Evolutionary conservation across 2,888 invertebrate species (phyloP).

Genomic region (Drosophila greeni): DNA sequence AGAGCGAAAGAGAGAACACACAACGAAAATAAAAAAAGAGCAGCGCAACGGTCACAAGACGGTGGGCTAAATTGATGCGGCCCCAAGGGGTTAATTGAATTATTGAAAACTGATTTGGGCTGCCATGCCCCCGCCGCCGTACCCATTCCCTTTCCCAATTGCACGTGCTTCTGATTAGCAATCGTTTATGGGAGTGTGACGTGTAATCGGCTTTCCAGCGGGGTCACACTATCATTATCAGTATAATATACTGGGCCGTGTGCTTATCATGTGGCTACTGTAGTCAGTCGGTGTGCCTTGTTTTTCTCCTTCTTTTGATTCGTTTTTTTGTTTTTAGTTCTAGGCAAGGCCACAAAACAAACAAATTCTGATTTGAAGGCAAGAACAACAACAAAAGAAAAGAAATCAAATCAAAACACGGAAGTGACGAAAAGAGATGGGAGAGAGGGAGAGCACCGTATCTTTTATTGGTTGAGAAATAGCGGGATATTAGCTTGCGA

Average conservation of each 20-base stretch:
- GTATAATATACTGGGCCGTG: constrained; percentile 22
- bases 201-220: constrained; percentile 17
- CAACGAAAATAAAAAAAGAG: background rate
- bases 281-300: constrained; percentile 8
- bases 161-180: constrained; percentile 53
- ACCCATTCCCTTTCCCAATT: constrained; percentile 11
- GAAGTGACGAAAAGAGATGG: constrained; percentile 24
- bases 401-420: constrained; percentile 17
- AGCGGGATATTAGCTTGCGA: background rate
- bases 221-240: constrained; percentile 39
- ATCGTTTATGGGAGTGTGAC: constrained; percentile 24
- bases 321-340: constrained; percentile 2
- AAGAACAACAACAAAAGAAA: background rate
- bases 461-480: background rate
- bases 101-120: constrained; percentile 64
- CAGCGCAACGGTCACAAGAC: constrained; percentile 24
- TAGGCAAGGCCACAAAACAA: constrained; percentile 31
- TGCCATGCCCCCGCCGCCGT: background rate
- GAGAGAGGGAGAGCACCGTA: background rate
- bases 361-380: constrained; percentile 9
- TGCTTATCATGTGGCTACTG: constrained; percentile 39
- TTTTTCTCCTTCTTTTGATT: constrained; percentile 1
- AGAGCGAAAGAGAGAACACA: background rate
- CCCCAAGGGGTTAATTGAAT: constrained; percentile 74
- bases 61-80: constrained; percentile 63